A percentile compares a stretch with the other conserved stretches of the same genome.
These are phyloP conservation scores for Chloroceryle inda DNA, from an alignment of 2,797 vertebrate genomes.

Conservation along the genomic window DNA sequence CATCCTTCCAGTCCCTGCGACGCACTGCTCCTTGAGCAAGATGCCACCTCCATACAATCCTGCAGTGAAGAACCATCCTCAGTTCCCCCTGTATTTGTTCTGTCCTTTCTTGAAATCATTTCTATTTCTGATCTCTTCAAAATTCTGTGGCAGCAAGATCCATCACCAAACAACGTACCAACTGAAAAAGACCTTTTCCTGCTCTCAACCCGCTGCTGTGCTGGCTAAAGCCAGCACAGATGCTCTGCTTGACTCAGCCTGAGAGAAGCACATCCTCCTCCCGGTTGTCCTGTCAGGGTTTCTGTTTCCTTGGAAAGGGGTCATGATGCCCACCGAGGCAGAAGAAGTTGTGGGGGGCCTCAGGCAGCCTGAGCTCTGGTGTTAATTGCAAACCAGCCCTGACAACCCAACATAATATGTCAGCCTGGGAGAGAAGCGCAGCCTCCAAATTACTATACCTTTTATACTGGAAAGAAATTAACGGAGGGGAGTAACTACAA, in stretches of 20 bases:
- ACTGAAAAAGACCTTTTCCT: neutral
- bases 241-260: neutral
- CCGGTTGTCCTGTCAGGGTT: rapidly evolving
- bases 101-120: neutral
- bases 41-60: neutral
- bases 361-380: neutral
- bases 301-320: neutral
- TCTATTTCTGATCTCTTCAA: neutral
- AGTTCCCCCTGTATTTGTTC: neutral
- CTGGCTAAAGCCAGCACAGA: neutral
- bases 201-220: neutral
- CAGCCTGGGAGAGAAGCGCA: neutral
- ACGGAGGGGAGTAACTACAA: neutral
- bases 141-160: neutral
- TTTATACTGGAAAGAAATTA: neutral
- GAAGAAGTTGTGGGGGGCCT: rapidly evolving
- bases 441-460: neutral
- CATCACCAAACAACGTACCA: neutral
- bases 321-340: rapidly evolving
- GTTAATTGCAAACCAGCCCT: neutral
- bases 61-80: neutral
- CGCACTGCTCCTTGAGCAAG: rapidly evolving
- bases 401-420: rapidly evolving
- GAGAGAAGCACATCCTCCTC: neutral
- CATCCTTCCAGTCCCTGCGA: neutral